A percentile compares a stretch with the other conserved stretches of the same genome.
Evolutionary conservation across 1,140 invertebrate genomes (phyloP).

Genomic region (Drosophila eugracilis): DNA sequence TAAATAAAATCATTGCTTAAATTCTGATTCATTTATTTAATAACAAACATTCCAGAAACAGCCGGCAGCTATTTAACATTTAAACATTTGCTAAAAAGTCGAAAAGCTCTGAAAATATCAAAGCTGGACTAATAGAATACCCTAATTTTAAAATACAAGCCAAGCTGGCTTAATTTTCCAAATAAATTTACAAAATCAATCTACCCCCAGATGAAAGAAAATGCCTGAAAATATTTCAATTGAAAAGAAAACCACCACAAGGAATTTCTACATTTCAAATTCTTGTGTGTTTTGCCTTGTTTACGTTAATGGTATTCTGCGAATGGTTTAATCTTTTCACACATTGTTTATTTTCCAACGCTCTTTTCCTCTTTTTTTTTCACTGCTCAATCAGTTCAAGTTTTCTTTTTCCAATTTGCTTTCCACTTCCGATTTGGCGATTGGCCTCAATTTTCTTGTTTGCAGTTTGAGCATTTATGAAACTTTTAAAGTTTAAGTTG

Average conservation of each 20-base stretch:
- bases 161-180: no score
- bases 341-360: slow-evolving; percentile 17
- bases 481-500: slow-evolving; percentile 49
- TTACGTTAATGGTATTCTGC: slow-evolving; percentile 34
- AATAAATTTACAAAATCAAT: not conserved
- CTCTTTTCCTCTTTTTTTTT: not conserved
- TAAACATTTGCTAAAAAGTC: slow-evolving; percentile 1
- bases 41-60: not conserved
- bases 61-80: slow-evolving; percentile 6
- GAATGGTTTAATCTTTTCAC: slow-evolving; percentile 29
- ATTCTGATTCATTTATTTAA: not conserved
- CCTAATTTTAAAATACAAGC: not conserved
- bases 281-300: not conserved
- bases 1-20: slow-evolving; percentile 4
- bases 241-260: not conserved
- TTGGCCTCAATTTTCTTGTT: slow-evolving; percentile 31
- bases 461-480: slow-evolving; percentile 41
- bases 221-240: slow-evolving; percentile 4
- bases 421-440: slow-evolving; percentile 27
- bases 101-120: no score
- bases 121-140: not conserved
- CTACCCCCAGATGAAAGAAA: not conserved
- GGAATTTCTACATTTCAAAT: slow-evolving; percentile 9
- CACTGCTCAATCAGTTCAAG: not conserved
- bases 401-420: not conserved